Conservation (phyloP, 2,797 vertebrate genomes). For the Onychomys torridus region DNA sequence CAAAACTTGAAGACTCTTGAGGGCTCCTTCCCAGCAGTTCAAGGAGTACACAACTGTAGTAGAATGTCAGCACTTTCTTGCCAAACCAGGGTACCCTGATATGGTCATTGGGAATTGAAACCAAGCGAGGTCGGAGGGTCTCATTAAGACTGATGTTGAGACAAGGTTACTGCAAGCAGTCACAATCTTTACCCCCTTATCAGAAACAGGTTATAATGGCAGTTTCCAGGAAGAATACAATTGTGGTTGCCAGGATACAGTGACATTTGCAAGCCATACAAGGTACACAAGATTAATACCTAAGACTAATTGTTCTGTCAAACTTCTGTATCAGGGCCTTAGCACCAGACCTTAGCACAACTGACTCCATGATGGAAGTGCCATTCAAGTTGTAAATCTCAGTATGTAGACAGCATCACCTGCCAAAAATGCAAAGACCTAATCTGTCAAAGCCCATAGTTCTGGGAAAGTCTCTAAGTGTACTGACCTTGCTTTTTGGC, state of each 20-base stretch:
- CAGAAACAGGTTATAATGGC: neutral
- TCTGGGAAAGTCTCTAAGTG: no score
- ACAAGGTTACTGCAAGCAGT: neutral
- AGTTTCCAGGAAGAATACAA: neutral
- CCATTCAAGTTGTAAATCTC: neutral
- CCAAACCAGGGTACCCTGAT: neutral
- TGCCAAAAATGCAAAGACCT: neutral
- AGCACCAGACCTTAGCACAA: neutral
- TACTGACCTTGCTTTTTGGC: no score
- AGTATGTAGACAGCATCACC: neutral
- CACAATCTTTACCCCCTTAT: neutral
- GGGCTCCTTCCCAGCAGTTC: neutral
- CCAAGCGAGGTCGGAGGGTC: neutral
- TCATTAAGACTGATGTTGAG: neutral
- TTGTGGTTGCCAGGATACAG: neutral
- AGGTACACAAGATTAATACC: neutral
- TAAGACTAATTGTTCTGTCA: neutral
- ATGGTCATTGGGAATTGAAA: neutral
- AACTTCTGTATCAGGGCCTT: neutral
- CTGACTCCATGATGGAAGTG: neutral
- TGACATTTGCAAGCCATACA: neutral
- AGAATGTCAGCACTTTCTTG: no score
- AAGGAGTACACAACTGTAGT: neutral
- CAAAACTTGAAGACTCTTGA: neutral
- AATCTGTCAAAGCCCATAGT: neutral